Base-by-base conservation (phyloP, 2,888 invertebrate genomes). In the Elmis aenea region DNA sequence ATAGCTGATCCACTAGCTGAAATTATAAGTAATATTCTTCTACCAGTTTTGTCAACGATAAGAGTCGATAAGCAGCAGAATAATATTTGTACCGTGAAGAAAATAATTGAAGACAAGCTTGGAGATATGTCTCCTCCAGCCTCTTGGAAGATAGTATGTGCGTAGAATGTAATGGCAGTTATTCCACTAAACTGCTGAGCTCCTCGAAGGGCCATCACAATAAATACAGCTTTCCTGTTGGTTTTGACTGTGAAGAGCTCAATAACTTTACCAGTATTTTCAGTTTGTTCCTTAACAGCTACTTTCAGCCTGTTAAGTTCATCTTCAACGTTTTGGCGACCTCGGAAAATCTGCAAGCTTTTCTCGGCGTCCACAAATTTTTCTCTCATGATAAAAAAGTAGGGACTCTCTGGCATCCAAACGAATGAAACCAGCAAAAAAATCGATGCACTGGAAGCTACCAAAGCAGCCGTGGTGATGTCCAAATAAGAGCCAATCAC, bases 361-460 rank as follows among this genome's bases (percentile, higher is more conserved):
- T 57, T 46, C 8, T 65, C 58, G 1, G 77, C 76, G 14, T 67
- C 68, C 1, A 63, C 54, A 35, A 66, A 64, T 3, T 61, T 52
- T 4, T 58, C 58, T 23, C 55, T 63, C 31, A 66, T 60, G 11
- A 71, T 49, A 34, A 63, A 53, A 47, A 63, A 71, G 33, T 74
- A 67, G 0, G 79, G 78, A 2, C 74, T 72, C 66, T 84, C 83
- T 8, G 83, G 83, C 59, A 81, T 69, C 59, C 75, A 76, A 22
- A 74, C 62, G 59, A 80, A 75, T 10, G 72, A 67, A 13, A 76
- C 36, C 21, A 79, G 62, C 51, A 77, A 73, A 26, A 74, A 52
- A 13, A 77, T 61, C 4, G 79, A 76, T 37, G 78, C 67, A 46
- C 73, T 59, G 50, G 76, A 68, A 53, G 77, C 77, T 59, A 76